Evolutionary conservation across 2,888 invertebrate species (phyloP), one percentile per base, ranked within the genome.

Genomic region (Tenthredo scrophulariae): DNA sequence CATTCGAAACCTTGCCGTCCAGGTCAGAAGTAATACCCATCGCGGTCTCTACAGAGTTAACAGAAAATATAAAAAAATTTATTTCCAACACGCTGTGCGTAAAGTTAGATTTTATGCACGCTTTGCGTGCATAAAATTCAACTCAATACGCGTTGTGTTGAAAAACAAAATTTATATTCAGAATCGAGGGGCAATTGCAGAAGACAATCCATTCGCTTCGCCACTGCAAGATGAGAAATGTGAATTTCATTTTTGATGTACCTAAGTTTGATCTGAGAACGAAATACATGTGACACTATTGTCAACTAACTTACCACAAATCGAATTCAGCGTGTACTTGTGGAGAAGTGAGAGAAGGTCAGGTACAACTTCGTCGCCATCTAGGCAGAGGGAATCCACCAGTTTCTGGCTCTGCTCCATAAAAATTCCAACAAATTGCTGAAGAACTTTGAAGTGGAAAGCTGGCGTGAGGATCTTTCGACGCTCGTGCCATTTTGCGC

Each of bases 1-100:
- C 92, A 65, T 93, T 93, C n/a, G 95, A 94, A 29, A 91, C 86
- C 0, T 93, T 89, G 29, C 92, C 90, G 74, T 94, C 94, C 74
- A 94, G 93, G 83, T 94, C 93, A 13, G 96, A 93, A 85, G 94
- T 94, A 0, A 95, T 94, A 2, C 97, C 97, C 96, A 97, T 96
- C 0, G 97, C 96, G 29, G 96, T 95, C 94, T 95, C 95, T 95
- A 15, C 13, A 18, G 37, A 29, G 9, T 18, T 40, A 70, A 82
- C 9, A 37, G 29, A 15, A n/a, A n/a, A 54, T 54, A n/a, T 4
- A n/a, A 1, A 4, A 46, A 46, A 46, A 46, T 46, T 1, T 46
- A 15, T 58, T n/a, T n/a, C n/a, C n/a, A n/a, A n/a, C n/a, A n/a
- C n/a, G n/a, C n/a, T n/a, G n/a, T n/a, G n/a, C n/a, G n/a, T n/a